A percentile compares a stretch with the other conserved stretches of the same genome.
Conservation (phyloP, 2,888 invertebrate genomes). For the Zygothrica quintamaculata region DNA sequence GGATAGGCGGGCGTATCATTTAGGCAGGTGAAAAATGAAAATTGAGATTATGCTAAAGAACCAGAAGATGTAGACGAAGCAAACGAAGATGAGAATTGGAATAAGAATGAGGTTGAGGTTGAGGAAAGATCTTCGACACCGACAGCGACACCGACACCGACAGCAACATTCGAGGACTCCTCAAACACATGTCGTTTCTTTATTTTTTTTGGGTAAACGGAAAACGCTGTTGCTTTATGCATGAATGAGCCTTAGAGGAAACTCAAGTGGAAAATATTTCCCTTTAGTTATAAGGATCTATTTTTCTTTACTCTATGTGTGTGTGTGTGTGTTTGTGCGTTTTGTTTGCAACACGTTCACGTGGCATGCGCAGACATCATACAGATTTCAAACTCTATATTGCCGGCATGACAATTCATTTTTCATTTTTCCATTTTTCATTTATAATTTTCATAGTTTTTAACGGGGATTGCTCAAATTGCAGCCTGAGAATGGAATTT, state of each 20-base stretch:
- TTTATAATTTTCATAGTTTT: slow-evolving; percentile 29
- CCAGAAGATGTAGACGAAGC: slow-evolving; percentile 8
- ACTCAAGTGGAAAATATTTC: slow-evolving; percentile 72
- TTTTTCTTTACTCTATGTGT: slow-evolving; percentile 45
- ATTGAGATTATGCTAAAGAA: slow-evolving; percentile 70
- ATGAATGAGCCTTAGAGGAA: slow-evolving; percentile 60
- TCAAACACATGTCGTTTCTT: slow-evolving; percentile 73
- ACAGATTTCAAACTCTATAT: slow-evolving; percentile 41
- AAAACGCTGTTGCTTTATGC: slow-evolving; percentile 61
- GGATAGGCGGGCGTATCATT: slow-evolving; percentile 40
- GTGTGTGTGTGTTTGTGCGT: slow-evolving; percentile 36
- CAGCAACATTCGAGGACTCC: slow-evolving; percentile 42
- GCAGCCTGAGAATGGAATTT: slow-evolving; percentile 32
- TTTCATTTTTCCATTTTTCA: slow-evolving; percentile 55
- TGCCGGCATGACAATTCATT: slow-evolving; percentile 62
- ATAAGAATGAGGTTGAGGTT: no score
- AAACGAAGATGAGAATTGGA: neutral
- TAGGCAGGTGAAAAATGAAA: slow-evolving; percentile 76
- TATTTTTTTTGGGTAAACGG: slow-evolving; percentile 53
- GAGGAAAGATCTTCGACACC: slow-evolving; percentile 19
- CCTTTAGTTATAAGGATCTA: slow-evolving; percentile 42
- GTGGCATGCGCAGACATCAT: slow-evolving; percentile 42
- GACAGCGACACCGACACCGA: slow-evolving; percentile 27
- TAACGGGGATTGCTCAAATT: slow-evolving; percentile 52
- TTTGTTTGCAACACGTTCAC: slow-evolving; percentile 71